A percentile compares a stretch with the other conserved stretches of the same genome.
phyloP scores from a whole-genome alignment of 2,888 invertebrate species.

The Apamea sordens region DNA sequence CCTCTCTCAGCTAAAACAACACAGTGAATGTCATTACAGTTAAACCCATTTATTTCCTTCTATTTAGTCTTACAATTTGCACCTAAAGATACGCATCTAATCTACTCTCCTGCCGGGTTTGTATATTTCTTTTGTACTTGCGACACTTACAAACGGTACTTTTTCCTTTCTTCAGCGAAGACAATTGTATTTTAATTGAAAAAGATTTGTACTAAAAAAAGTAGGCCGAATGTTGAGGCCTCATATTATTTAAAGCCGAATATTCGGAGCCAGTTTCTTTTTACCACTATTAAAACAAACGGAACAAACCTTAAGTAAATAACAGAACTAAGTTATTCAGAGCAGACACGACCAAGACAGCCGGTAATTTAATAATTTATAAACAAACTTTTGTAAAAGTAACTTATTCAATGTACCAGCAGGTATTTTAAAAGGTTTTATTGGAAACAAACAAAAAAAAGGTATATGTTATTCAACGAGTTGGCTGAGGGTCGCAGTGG shows the following conservation, averaged over 20 bases:
- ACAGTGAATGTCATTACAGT: slow-evolving; percentile 37
- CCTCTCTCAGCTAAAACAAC: slow-evolving; percentile 16
- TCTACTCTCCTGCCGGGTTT: slow-evolving; percentile 44
- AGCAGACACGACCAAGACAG: slow-evolving; percentile 30
- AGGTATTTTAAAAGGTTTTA: slow-evolving; percentile 47
- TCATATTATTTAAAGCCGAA: slow-evolving; percentile 13
- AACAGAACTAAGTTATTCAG: slow-evolving; percentile 46
- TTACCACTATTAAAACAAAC: slow-evolving; percentile 25
- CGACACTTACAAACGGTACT: slow-evolving; percentile 34
- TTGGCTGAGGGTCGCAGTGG: slow-evolving; percentile 43
- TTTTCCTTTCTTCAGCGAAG: slow-evolving; percentile 33
- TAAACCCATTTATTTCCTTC: slow-evolving; percentile 38
- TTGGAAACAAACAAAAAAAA: slow-evolving; percentile 38
- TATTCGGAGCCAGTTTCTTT: slow-evolving; percentile 15
- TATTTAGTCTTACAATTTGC: slow-evolving; percentile 59
- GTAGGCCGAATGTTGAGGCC: slow-evolving; percentile 1
- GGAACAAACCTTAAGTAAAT: slow-evolving; percentile 15
- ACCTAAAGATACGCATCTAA: slow-evolving; percentile 57
- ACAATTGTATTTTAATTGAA: slow-evolving; percentile 51
- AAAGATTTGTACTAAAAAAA: slow-evolving; percentile 24
- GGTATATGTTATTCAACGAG: slow-evolving; percentile 48
- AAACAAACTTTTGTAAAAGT: slow-evolving; percentile 33
- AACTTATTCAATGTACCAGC: slow-evolving; percentile 47
- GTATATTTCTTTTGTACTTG: slow-evolving; percentile 55
- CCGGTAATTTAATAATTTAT: slow-evolving; percentile 53